phyloP scores from a whole-genome alignment of 2,797 vertebrate genomes.

The Limosa lapponica region DNA sequence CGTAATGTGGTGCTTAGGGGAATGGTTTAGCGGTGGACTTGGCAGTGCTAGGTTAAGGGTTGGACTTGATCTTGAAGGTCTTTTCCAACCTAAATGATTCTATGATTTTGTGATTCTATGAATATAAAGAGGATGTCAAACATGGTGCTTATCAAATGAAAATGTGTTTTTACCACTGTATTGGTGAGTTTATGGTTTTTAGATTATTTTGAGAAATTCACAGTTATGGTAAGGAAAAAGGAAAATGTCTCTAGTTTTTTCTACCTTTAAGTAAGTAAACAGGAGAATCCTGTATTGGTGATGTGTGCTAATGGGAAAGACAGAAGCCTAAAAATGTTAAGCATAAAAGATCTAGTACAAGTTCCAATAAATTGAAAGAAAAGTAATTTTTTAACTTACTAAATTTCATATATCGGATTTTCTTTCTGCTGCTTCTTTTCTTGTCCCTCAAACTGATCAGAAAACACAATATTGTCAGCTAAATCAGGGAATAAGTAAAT shows the following conservation, averaged over 20 bases:
- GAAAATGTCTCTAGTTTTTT: neutral
- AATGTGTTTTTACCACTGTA: neutral
- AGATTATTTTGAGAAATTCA: neutral
- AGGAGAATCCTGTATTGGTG: neutral
- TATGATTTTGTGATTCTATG: neutral
- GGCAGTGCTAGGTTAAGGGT: neutral
- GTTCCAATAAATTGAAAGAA: neutral
- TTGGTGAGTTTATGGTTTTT: accelerated
- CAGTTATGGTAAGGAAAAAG: neutral
- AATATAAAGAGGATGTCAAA: neutral
- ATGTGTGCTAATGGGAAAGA: neutral
- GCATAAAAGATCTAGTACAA: neutral
- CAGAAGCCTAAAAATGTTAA: neutral
- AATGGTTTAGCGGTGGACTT: neutral
- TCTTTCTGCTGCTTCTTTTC: neutral
- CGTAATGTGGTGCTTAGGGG: neutral
- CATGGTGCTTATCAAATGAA: neutral
- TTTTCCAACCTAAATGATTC: neutral
- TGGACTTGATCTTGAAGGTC: neutral
- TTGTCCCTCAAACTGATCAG: neutral
- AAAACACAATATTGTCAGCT: neutral
- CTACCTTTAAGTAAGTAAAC: neutral
- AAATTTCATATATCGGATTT: neutral
- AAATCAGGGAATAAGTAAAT: neutral
- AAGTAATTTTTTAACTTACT: neutral